These are phyloP conservation scores for Macrophya alboannulata DNA, from an alignment of 2,888 invertebrate genomes.

Conservation along the genomic window DNA sequence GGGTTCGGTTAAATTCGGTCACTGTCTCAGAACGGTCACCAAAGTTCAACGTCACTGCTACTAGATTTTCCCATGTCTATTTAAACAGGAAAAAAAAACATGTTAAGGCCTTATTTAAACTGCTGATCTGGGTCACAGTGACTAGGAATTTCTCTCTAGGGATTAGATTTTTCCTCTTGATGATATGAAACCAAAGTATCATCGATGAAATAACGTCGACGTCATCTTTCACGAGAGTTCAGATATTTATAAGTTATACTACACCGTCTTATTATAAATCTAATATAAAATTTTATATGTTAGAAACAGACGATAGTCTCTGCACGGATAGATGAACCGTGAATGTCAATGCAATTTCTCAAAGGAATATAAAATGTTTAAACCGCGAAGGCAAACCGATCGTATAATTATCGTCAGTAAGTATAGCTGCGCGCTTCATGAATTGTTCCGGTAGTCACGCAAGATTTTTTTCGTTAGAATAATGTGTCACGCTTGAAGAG, in stretches of 20 bases:
- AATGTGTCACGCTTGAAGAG: not conserved
- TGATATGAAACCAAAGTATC: not conserved
- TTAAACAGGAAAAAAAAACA: not conserved
- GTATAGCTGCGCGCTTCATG: not conserved
- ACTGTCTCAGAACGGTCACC: not conserved
- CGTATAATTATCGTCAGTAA: not conserved
- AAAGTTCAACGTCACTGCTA: slow-evolving; percentile 19
- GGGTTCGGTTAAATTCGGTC: not conserved
- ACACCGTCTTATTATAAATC: not conserved
- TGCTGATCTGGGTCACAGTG: not conserved
- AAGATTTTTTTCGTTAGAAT: not conserved
- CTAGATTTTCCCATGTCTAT: slow-evolving; percentile 23
- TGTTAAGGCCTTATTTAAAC: slow-evolving; percentile 10
- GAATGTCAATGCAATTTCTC: slow-evolving; percentile 15
- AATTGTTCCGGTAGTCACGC: slow-evolving; percentile 4
- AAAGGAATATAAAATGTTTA: not conserved
- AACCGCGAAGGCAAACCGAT: slow-evolving; percentile 11
- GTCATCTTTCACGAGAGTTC: not conserved
- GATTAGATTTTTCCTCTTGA: not conserved
- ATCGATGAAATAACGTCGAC: not conserved
- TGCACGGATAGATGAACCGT: not conserved
- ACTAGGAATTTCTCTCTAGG: slow-evolving; percentile 5
- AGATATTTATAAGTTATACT: not conserved
- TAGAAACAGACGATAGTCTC: not conserved
- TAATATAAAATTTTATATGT: not conserved